phyloP scores from a whole-genome alignment of 2,888 invertebrate species.

The Synanthedon tipuliformis region DNA sequence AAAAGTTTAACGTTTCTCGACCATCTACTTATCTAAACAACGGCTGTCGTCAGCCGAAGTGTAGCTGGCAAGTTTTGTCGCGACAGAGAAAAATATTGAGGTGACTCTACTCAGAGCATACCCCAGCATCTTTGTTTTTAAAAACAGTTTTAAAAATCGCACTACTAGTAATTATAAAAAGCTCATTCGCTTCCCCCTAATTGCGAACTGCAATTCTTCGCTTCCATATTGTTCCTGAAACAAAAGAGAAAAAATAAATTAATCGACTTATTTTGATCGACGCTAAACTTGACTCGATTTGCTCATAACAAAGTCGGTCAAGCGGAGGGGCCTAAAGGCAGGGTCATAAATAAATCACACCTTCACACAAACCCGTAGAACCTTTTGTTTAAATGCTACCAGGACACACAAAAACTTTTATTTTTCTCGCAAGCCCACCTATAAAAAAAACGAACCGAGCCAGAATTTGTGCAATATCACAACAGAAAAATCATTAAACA shows the following conservation, averaged over 20 bases:
- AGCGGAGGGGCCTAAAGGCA: conserved; percentile 47
- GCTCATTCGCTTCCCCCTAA: conserved; percentile 27
- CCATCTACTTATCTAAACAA: conserved; percentile 64
- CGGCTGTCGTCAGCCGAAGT: conserved; percentile 65
- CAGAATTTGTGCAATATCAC: conserved; percentile 66
- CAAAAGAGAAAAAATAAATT: conserved; percentile 44
- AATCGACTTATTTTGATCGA: conserved; percentile 14
- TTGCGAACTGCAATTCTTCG: conserved; percentile 23
- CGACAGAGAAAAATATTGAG: conserved; percentile 36
- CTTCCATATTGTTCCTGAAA: conserved; percentile 63
- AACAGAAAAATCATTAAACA: conserved; percentile 68
- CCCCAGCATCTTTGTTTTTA: conserved; percentile 65
- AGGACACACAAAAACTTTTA: conserved; percentile 58
- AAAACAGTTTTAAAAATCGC: conserved; percentile 31
- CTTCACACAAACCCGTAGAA: conserved; percentile 50
- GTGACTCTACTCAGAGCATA: conserved; percentile 54
- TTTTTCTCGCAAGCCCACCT: conserved; percentile 48
- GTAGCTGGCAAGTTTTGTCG: conserved; percentile 38
- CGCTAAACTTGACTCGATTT: neutral
- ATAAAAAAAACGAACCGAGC: conserved; percentile 45
- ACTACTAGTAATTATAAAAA: conserved; percentile 21
- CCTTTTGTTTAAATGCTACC: conserved; percentile 69
- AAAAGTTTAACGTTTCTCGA: conserved; percentile 15
- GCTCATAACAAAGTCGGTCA: conserved; percentile 37
- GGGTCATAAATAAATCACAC: conserved; percentile 69